These are phyloP conservation scores for Moxostoma hubbsi DNA, from an alignment of 2,797 vertebrate species.

Conservation along the genomic window DNA sequence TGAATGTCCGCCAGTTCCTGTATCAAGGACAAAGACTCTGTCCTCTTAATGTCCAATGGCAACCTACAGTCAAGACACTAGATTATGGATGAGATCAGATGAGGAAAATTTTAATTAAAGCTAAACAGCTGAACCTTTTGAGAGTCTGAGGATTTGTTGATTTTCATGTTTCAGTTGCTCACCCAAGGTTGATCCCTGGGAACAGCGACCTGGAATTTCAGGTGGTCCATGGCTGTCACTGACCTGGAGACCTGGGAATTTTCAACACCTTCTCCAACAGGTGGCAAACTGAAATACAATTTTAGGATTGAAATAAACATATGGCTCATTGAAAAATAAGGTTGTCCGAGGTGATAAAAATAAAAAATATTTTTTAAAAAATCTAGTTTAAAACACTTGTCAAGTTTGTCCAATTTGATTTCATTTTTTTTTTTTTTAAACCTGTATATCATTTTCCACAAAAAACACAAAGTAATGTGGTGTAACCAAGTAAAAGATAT, in stretches of 20 bases:
- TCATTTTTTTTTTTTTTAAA: too few species aligned
- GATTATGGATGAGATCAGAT: too few species aligned
- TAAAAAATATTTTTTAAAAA: too few species aligned
- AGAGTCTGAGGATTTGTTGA: not conserved
- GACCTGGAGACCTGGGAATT: not conserved
- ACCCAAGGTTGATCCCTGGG: conserved; percentile 2
- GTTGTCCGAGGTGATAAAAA: too few species aligned
- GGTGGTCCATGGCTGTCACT: not conserved
- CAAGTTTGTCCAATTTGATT: too few species aligned
- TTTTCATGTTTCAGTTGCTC: conserved; percentile 28
- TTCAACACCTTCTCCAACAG: conserved; percentile 26
- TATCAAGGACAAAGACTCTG: not conserved
- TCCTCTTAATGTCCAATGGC: too few species aligned
- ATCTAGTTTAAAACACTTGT: too few species aligned
- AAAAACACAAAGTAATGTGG: too few species aligned
- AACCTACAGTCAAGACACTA: too few species aligned
- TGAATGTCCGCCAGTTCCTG: not conserved
- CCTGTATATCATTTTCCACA: too few species aligned
- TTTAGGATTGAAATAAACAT: not conserved
- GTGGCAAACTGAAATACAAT: not conserved
- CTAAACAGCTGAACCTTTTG: not conserved
- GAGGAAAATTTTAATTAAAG: not conserved
- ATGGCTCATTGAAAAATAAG: too few species aligned
- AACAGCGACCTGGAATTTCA: not conserved
- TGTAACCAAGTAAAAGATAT: too few species aligned